phyloP scores from a whole-genome alignment of 2,888 invertebrate genomes.

The Drosophila atroscutellata region DNA sequence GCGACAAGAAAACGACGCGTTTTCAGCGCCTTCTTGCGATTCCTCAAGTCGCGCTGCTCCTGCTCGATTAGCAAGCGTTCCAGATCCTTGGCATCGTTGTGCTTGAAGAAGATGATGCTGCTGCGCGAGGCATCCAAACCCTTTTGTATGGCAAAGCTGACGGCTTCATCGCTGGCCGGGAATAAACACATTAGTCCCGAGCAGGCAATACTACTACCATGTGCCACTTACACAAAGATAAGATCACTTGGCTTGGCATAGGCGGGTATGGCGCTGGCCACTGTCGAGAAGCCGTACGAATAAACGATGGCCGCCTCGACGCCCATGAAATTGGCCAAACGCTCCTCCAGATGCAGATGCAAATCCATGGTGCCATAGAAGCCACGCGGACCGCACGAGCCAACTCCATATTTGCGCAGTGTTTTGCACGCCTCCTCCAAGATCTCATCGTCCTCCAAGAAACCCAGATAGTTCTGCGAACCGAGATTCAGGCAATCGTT shows the following conservation, averaged over 20 bases:
- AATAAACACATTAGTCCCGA: neutral
- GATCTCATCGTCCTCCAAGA: constrained; percentile 91
- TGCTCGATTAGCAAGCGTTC: constrained; percentile 89
- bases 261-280: constrained; percentile 97
- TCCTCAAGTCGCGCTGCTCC: constrained; percentile 86
- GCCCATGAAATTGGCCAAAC: constrained; percentile 92
- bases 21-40: constrained; percentile 88
- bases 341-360: constrained; percentile 88
- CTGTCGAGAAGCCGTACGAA: constrained; percentile 97
- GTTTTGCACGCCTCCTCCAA: constrained; percentile 91
- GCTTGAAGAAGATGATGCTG: constrained; percentile 92
- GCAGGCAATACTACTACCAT: neutral
- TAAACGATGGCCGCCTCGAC: constrained; percentile 97
- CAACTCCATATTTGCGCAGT: constrained; percentile 96
- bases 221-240: constrained; percentile 91
- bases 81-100: constrained; percentile 94
- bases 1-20: constrained; percentile 91
- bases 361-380: constrained; percentile 97
- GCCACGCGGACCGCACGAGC: constrained; percentile 98
- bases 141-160: constrained; percentile 95
- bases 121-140: constrained; percentile 96
- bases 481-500: constrained; percentile 90
- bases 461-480: constrained; percentile 91
- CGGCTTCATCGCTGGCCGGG: constrained; percentile 89
- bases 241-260: constrained; percentile 96